These are phyloP conservation scores for Punctoribates punctum DNA, from an alignment of 2,888 invertebrate species.

Conservation along the genomic window DNA sequence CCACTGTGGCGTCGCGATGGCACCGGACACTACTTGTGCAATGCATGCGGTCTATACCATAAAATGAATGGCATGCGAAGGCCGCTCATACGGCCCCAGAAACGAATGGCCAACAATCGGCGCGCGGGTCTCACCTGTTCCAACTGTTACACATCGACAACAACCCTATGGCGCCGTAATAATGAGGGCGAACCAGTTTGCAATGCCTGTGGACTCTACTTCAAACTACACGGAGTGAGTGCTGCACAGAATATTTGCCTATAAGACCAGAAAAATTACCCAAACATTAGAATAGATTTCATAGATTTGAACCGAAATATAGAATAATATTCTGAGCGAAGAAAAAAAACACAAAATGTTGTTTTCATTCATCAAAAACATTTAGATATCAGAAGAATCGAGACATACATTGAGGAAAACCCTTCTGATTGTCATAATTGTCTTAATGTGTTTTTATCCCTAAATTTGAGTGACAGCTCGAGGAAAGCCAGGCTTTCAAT, in stretches of 20 bases:
- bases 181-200: conserved; percentile 91
- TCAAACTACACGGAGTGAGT: conserved; percentile 74
- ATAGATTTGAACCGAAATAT: too few species aligned
- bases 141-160: conserved; percentile 85
- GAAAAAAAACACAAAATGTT: too few species aligned
- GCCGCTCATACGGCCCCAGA: conserved; percentile 57
- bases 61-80: conserved; percentile 98
- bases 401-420: too few species aligned
- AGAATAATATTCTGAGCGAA: too few species aligned
- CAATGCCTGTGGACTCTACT: conserved; percentile 97
- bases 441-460: too few species aligned
- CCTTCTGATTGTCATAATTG: too few species aligned
- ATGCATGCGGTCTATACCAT: conserved; percentile 96
- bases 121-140: conserved; percentile 80
- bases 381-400: too few species aligned
- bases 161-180: conserved; percentile 95
- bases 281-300: too few species aligned
- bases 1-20: conserved; percentile 56
- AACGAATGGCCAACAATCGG: conserved; percentile 43
- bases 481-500: too few species aligned
- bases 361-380: too few species aligned
- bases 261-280: too few species aligned
- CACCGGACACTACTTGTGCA: conserved; percentile 95
- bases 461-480: too few species aligned
- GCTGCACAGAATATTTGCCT: background rate